A percentile compares a stretch with the other conserved stretches of the same genome.
Conservation (phyloP, 2,888 invertebrate genomes). For the Pegoplata infirma region DNA sequence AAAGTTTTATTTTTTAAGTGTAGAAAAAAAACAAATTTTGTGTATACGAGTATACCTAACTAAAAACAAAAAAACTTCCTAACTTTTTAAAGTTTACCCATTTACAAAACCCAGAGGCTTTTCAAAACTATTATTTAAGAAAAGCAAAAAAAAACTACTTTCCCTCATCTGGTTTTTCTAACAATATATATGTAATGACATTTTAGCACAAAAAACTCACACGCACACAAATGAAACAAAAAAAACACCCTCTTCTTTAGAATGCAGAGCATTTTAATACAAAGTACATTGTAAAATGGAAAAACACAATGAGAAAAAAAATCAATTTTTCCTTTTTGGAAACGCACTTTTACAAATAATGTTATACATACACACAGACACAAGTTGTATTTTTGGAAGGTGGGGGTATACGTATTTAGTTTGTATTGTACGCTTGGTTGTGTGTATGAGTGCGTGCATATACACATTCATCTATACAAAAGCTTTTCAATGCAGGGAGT, state of each 20-base stretch:
- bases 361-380: slow-evolving; percentile 10
- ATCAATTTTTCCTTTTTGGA: slow-evolving; percentile 47
- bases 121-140: not conserved
- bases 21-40: no score
- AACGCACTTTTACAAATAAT: slow-evolving; percentile 40
- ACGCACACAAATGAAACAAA: slow-evolving; percentile 46
- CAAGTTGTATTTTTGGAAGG: not conserved
- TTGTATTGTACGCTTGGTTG: not conserved
- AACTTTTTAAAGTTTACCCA: not conserved
- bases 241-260: slow-evolving; percentile 31
- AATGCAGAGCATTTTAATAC: not conserved
- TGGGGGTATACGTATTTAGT: slow-evolving; percentile 22
- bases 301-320: slow-evolving; percentile 43
- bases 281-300: slow-evolving; percentile 17
- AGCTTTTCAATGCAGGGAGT: slow-evolving; percentile 53
- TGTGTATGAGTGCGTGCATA: slow-evolving; percentile 49
- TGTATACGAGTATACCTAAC: no score
- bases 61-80: not conserved
- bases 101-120: not conserved
- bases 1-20: no score
- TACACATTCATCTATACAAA: slow-evolving; percentile 47
- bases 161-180: not conserved
- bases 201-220: slow-evolving; percentile 62
- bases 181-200: slow-evolving; percentile 30
- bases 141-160: slow-evolving; percentile 1